Conservation (phyloP, 2,888 invertebrate genomes). For the Calephelis perditalis region DNA sequence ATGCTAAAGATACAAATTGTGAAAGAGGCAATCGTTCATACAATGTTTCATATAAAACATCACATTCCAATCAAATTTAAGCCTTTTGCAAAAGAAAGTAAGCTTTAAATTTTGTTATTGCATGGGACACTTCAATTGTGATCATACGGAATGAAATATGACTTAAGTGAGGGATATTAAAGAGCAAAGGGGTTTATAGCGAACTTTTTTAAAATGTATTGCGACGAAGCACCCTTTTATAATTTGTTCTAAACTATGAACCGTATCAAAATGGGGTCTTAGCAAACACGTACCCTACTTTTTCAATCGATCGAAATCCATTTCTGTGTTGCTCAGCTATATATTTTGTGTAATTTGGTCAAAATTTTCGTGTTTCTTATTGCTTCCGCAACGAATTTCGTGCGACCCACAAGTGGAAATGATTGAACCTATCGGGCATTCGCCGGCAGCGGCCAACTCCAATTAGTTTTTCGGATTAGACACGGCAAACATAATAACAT, state of each 20-base stretch:
- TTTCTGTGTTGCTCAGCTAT: constrained; percentile 40
- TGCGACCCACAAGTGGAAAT: constrained; percentile 73
- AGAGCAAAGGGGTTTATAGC: constrained; percentile 72
- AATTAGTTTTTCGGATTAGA: constrained; percentile 78
- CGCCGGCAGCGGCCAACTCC: constrained; percentile 75
- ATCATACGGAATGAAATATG: constrained; percentile 77
- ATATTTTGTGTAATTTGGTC: constrained; percentile 61
- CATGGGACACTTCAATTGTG: constrained; percentile 65
- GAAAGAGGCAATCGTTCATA: constrained; percentile 74
- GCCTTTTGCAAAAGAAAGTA: constrained; percentile 50
- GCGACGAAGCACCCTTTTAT: constrained; percentile 67
- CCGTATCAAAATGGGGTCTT: constrained; percentile 63
- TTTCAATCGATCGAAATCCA: constrained; percentile 47
- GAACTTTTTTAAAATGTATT: constrained; percentile 71
- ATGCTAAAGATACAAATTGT: constrained; percentile 76
- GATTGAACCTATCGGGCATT: constrained; percentile 74
- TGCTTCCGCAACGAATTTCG: constrained; percentile 77
- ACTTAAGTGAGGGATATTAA: constrained; percentile 77
- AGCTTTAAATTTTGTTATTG: constrained; percentile 54
- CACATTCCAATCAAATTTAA: constrained; percentile 46
- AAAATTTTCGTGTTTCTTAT: constrained; percentile 75
- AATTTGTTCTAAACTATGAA: constrained; percentile 71
- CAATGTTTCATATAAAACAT: constrained; percentile 52
- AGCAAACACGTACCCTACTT: constrained; percentile 42
- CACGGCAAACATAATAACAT: constrained; percentile 78